phyloP scores from a whole-genome alignment of 2,888 invertebrate genomes.

The Petrolisthes cinctipes region DNA sequence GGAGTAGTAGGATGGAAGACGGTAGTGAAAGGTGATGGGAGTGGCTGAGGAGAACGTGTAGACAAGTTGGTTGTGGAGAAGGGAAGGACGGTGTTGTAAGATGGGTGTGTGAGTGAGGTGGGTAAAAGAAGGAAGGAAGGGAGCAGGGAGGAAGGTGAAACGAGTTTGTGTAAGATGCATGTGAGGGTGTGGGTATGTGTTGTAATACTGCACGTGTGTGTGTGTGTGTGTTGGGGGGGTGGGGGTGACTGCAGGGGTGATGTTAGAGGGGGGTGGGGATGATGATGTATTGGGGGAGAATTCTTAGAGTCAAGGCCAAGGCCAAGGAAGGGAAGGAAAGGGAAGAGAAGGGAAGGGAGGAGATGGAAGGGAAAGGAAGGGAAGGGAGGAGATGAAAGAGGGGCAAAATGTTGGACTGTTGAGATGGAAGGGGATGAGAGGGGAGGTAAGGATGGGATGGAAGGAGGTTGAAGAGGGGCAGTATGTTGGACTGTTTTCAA shows the following conservation, averaged over 20 bases:
- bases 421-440: background rate
- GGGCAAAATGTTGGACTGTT: background rate
- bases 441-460: background rate
- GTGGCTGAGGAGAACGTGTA: background rate
- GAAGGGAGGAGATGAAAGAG: background rate
- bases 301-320: background rate
- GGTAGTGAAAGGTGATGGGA: background rate
- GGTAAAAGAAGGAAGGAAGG: background rate
- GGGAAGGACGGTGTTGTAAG: background rate
- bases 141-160: background rate
- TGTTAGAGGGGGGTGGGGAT: background rate
- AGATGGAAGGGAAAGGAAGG: background rate
- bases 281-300: background rate
- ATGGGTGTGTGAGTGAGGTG: background rate
- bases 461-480: background rate
- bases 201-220: background rate
- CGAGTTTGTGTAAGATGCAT: background rate
- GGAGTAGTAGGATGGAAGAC: background rate
- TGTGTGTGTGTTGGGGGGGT: slow-evolving; percentile 2
- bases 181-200: background rate
- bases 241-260: background rate
- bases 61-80: background rate
- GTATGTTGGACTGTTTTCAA: background rate
- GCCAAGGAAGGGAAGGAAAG: background rate
- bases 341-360: background rate